Evolutionary conservation across 2,113 vertebrate species (phyloP).

Genomic region (Tiliqua scincoides): DNA sequence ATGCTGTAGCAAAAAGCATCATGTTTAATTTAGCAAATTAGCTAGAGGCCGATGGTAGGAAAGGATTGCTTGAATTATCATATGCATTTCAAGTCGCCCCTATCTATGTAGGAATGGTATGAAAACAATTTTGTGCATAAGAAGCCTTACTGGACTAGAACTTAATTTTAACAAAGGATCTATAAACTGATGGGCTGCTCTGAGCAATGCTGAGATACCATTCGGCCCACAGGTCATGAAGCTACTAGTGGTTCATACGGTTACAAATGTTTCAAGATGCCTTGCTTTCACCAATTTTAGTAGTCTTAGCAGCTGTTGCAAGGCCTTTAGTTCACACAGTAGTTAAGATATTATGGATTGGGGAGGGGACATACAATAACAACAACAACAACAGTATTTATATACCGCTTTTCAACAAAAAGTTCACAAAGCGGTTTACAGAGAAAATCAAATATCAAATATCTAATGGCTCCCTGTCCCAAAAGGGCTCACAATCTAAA

Average conservation of each 20-base stretch:
- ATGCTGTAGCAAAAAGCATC: constrained; percentile 3
- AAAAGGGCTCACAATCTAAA: no score
- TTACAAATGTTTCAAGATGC: not conserved
- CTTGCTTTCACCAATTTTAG: not conserved
- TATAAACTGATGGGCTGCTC: not conserved
- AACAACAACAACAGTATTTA: no score
- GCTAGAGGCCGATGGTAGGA: not conserved
- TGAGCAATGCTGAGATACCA: no score
- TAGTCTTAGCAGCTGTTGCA: not conserved
- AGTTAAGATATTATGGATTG: not conserved
- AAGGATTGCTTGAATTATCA: not conserved
- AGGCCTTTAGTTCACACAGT: not conserved
- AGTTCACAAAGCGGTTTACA: no score
- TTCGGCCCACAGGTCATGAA: not conserved
- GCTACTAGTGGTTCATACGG: not conserved
- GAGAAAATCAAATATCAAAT: no score
- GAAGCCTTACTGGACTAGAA: fast-evolving
- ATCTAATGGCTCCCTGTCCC: no score
- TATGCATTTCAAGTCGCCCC: not conserved
- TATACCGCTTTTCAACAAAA: no score
- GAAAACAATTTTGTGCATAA: not conserved
- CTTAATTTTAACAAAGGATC: not conserved
- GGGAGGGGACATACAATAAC: not conserved
- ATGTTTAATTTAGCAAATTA: not conserved
- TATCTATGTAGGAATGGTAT: not conserved